These are phyloP conservation scores for Miniopterus natalensis DNA, from an alignment of 2,113 vertebrate species.

Conservation along the genomic window DNA sequence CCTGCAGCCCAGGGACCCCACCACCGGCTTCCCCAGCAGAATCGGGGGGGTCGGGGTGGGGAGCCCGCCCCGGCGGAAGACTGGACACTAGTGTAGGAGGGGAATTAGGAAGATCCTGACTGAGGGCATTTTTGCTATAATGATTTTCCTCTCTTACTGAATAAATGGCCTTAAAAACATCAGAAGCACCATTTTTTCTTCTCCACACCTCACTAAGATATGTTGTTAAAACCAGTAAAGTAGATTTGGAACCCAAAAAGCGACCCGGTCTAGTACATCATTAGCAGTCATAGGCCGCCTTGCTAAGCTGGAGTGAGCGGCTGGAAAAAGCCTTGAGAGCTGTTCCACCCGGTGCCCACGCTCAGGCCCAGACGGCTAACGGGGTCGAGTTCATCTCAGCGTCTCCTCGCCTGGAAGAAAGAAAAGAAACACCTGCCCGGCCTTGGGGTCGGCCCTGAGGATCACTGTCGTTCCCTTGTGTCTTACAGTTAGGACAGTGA, in stretches of 20 bases:
- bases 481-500: too few species aligned
- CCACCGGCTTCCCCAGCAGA: fast-evolving
- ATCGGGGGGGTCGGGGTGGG: too few species aligned
- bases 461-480: not conserved
- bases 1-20: not conserved
- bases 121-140: not conserved
- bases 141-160: not conserved
- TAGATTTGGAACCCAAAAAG: not conserved
- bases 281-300: not conserved
- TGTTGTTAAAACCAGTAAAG: not conserved
- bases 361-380: not conserved
- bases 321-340: not conserved
- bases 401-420: not conserved
- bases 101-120: not conserved
- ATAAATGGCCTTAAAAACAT: not conserved
- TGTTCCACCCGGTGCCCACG: too few species aligned
- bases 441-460: too few species aligned
- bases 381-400: not conserved
- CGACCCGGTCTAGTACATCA: not conserved
- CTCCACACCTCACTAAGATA: not conserved
- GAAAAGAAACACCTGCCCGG: too few species aligned
- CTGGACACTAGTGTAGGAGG: fast-evolving
- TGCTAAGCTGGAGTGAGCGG: not conserved
- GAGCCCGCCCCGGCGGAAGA: fast-evolving
- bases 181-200: not conserved